Base-by-base conservation (phyloP, 2,797 vertebrate genomes). In the Cichlasoma orientale region DNA sequence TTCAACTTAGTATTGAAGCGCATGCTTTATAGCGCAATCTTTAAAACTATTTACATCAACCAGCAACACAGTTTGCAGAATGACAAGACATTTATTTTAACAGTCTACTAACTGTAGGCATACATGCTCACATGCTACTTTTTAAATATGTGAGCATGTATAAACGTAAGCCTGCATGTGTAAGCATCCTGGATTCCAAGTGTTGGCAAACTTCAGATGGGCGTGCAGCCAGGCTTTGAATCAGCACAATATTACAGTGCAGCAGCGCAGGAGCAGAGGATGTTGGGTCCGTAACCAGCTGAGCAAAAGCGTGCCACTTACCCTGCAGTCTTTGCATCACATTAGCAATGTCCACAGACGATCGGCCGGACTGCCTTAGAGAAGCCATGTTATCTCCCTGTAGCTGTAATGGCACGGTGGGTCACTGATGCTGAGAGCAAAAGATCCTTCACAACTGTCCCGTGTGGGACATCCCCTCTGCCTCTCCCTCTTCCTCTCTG, bases 251-350 rank as follows among this genome's bases (percentile, higher is more conserved):
- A 63, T 83, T 56, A 66, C 79, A 23, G 76, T 81, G 85, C 86
- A 83, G 80, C 57, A 82, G 61, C 82, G 75, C 84, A 81, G 82
- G 54, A 90, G 83, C 79, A 86, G 38, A 86, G 81, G 77, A 61
- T 59, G 72, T 54, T 74, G 9, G 19, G 68, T 70, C 52, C 3
- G 5, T 19, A 80, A 21, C 59, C 70, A 68, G 52, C 68, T 33
- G 73, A 78, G 66, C 23, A 80, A 78, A 71, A 81, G 68, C 85
- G 78, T 59, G 82, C 88, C 86, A 92, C 96, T 94, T 93, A 99
- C 98, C 97, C 94, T 99, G 98, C 91, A 99, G 96, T 76, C 95
- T 97, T 54, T 99, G 98, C 98, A 99, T 98, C 89, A 99, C 96
- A 63, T 97, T 97, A 44, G 96, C 93, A 11, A 99, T 99, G 94